Base-by-base conservation (phyloP, 1,140 invertebrate species). In the Drosophila rhopaloa region DNA sequence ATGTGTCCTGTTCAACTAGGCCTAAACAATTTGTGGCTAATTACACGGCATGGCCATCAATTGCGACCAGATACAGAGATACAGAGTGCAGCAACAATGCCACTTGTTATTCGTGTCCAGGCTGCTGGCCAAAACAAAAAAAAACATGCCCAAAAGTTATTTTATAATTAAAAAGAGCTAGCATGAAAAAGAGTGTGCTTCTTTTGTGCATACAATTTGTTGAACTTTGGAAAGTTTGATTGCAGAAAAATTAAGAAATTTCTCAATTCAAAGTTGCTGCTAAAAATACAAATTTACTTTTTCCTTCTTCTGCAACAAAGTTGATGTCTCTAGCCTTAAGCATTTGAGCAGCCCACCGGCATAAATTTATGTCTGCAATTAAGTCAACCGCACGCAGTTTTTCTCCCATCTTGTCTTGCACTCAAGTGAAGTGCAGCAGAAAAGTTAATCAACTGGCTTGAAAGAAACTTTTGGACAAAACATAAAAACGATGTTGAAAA, bases 1-100 rank as follows among this genome's bases (percentile, higher is more conserved):
- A 37, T 50, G 60, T 56, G 73, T 68, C 65, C 65, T 77, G 76
- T 71, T 75, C 85, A 84, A 84, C 84, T 84, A 78, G 84, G 84
- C 84, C 85, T 81, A 88, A 90, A 88, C 84, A 88, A 88, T 88
- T 88, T 88, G 84, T 90, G 84, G 84, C 84, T 88, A 88, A 88
- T 88, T 88, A 88, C 83, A 88, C 66, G 73, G 83, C 83, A 88
- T 79, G 67, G 83, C 83, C 83, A 86, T 86, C 83, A 86, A 88
- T 86, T 86, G 76, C 63, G 54, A 59, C 56, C 82, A 62, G 56
- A 71, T 71, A 68, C 65, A 38, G 58, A 44, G 70, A 74, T 63
- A 56, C 29, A 14, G 54, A 65, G 54, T 35, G 41, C 72, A 66
- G 62, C 41, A 68, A 67, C 72, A 76, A 67, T 59, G 50, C 54